Evolutionary conservation across 1,140 invertebrate species (phyloP).

Genomic region (Tetramorium parvispinum): DNA sequence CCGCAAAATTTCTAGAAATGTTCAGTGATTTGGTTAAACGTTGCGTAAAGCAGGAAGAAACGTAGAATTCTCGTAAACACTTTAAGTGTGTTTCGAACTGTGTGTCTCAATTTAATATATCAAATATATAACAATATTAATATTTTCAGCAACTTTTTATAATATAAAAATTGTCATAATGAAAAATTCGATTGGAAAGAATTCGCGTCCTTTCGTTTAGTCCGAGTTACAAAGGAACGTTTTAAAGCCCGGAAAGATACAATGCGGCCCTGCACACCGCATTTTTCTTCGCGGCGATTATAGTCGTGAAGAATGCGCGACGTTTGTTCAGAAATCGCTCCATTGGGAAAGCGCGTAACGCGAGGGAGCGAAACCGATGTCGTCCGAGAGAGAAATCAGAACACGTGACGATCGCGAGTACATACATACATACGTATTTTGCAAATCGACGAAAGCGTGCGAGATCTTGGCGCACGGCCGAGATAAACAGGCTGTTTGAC

Average conservation of each 20-base stretch:
- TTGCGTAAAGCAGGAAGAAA: neutral
- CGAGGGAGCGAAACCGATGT: slow-evolving; percentile 43
- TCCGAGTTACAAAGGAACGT: neutral
- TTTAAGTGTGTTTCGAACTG: neutral
- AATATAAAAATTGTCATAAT: slow-evolving; percentile 2
- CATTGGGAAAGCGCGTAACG: slow-evolving; percentile 34
- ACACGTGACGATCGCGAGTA: slow-evolving; percentile 6
- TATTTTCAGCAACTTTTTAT: neutral
- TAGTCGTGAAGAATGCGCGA: neutral
- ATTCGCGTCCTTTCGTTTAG: neutral
- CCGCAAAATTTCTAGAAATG: neutral
- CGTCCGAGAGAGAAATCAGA: slow-evolving; percentile 41
- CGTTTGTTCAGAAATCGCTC: slow-evolving; percentile 30
- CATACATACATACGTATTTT: slow-evolving; percentile 11
- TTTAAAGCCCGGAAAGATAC: neutral
- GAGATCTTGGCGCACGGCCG: slow-evolving; percentile 47
- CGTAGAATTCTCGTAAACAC: neutral
- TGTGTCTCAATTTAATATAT: neutral
- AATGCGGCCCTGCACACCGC: neutral
- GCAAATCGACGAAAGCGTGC: slow-evolving; percentile 36
- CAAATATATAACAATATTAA: neutral
- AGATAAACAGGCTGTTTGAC: slow-evolving; percentile 46
- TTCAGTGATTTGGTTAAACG: neutral
- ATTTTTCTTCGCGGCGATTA: slow-evolving; percentile 7
- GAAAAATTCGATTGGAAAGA: neutral